A percentile compares a stretch with the other conserved stretches of the same genome.
phyloP scores from a whole-genome alignment of 2,113 vertebrate species.

The Delphinus delphis region DNA sequence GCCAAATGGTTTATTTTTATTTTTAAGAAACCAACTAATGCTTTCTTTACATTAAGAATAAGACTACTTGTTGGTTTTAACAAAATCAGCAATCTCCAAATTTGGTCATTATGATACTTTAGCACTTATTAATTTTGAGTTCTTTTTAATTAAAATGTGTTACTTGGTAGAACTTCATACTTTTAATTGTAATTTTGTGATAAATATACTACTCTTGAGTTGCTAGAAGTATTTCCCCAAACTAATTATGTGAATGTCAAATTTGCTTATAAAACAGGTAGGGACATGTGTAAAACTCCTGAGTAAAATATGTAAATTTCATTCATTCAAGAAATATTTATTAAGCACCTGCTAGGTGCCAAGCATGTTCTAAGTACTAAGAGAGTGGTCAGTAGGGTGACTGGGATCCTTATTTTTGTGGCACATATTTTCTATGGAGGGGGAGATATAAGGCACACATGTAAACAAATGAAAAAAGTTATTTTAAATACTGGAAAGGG shows the following conservation, averaged over 20 bases:
- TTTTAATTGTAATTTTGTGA: slow-evolving; percentile 31
- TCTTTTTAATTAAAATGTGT: background rate
- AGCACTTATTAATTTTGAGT: background rate
- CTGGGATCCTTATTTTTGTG: background rate
- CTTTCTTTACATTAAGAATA: background rate
- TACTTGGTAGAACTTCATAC: background rate
- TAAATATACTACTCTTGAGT: background rate
- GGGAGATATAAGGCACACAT: background rate
- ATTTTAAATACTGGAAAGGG: background rate
- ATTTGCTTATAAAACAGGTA: background rate
- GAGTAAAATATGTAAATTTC: slow-evolving; percentile 5
- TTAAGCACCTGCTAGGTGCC: background rate
- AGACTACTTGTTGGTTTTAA: background rate
- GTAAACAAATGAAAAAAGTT: background rate
- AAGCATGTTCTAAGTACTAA: background rate
- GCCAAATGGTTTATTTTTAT: background rate
- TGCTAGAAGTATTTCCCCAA: background rate
- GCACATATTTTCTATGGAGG: background rate
- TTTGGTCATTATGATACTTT: background rate
- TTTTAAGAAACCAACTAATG: background rate
- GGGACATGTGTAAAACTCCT: background rate
- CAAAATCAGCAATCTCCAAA: background rate
- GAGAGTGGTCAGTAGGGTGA: background rate
- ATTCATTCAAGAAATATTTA: background rate
- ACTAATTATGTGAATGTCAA: background rate